Percentiles rank a stretch among this genome's conserved stretches.
Evolutionary conservation across 2,113 vertebrate species (phyloP).

Genomic region (Nesoenas mayeri): DNA sequence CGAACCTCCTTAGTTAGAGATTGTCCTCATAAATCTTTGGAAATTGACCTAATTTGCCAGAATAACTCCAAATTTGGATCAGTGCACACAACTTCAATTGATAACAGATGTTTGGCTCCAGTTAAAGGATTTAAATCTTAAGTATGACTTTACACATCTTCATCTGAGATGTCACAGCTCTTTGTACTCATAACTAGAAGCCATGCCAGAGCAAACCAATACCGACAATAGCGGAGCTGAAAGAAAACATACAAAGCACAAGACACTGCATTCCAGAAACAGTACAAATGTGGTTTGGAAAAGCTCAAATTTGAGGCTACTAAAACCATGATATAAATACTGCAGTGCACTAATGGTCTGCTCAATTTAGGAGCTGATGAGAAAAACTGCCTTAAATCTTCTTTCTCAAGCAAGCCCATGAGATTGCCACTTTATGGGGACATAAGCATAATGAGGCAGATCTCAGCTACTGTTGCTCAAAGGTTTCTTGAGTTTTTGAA

Average conservation of each 20-base stretch:
- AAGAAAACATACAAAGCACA: constrained; percentile 27
- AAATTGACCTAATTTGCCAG: constrained; percentile 31
- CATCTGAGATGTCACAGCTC: constrained; percentile 47
- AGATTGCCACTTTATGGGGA: neutral
- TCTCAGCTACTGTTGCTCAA: neutral
- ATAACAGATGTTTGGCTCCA: constrained; percentile 49
- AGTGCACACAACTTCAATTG: neutral
- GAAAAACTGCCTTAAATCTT: neutral
- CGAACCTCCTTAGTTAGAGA: neutral
- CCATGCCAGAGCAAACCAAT: constrained; percentile 26
- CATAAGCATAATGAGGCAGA: neutral
- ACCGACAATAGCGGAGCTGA: constrained; percentile 31
- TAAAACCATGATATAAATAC: neutral
- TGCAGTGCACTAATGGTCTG: neutral
- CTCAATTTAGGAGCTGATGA: constrained; percentile 13
- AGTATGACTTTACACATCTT: constrained; percentile 23
- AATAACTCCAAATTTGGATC: constrained; percentile 42
- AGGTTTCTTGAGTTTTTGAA: neutral
- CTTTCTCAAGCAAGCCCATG: neutral
- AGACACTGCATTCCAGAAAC: constrained; percentile 15
- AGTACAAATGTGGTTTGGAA: neutral
- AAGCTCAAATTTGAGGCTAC: neutral
- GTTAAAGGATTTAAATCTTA: constrained; percentile 1
- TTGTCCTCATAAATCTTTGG: constrained; percentile 1
- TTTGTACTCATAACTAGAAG: constrained; percentile 38